phyloP scores from a whole-genome alignment of 2,113 vertebrate genomes.

The Hypocryptadius cinnamomeus region DNA sequence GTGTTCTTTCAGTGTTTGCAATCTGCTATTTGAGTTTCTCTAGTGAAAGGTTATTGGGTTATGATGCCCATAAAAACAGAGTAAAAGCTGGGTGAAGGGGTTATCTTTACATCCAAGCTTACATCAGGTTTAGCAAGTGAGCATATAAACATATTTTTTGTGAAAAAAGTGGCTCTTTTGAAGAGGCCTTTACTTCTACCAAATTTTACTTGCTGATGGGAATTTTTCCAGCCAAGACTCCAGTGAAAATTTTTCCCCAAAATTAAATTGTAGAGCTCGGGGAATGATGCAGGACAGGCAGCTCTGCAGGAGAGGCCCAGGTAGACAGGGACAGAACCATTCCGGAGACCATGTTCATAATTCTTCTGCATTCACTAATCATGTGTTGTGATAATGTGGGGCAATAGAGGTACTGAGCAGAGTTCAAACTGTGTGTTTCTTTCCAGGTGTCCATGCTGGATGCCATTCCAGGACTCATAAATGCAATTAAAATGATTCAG shows the following conservation, averaged over 20 bases:
- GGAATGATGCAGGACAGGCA: background rate
- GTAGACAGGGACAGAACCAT: background rate
- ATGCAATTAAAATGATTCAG: slow-evolving; percentile 90
- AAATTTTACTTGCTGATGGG: background rate
- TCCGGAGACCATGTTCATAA: background rate
- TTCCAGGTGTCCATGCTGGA: slow-evolving; percentile 87
- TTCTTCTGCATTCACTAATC: background rate
- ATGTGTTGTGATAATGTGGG: background rate
- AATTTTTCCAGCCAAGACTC: background rate
- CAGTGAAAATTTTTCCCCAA: background rate
- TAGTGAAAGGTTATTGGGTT: background rate
- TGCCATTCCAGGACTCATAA: slow-evolving; percentile 87
- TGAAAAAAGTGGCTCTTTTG: background rate
- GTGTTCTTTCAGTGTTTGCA: background rate
- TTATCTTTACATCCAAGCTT: background rate
- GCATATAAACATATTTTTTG: too few species aligned
- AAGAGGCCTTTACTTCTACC: background rate
- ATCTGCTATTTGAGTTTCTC: background rate
- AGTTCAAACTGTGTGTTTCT: background rate
- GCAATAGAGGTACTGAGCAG: background rate
- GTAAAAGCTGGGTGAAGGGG: fast-evolving
- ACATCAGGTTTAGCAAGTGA: background rate
- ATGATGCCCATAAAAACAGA: background rate
- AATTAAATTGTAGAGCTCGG: background rate
- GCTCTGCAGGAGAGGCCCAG: background rate